Evolutionary conservation across 1,140 invertebrate species (phyloP).

Genomic region (Tetramorium simillimum): DNA sequence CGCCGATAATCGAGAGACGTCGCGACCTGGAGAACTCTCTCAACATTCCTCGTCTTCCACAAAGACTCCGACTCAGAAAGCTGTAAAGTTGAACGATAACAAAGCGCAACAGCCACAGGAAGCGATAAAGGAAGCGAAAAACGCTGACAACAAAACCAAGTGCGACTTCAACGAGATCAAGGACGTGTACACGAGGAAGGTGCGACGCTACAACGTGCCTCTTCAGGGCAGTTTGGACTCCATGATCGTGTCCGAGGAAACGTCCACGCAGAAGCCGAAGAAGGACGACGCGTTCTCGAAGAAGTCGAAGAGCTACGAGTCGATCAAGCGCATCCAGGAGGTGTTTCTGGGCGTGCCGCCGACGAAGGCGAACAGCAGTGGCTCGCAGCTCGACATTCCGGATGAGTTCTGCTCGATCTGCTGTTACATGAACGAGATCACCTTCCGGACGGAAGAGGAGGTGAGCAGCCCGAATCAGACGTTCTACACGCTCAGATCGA

Average conservation of each 20-base stretch:
- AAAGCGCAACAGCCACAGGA: slow-evolving; percentile 1
- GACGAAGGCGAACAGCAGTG: slow-evolving; percentile 78
- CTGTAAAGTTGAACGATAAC: slow-evolving; percentile 2
- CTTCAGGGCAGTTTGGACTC: slow-evolving; percentile 83
- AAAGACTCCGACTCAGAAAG: slow-evolving; percentile 13
- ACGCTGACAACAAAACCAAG: not conserved
- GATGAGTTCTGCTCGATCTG: slow-evolving; percentile 83
- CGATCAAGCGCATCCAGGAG: slow-evolving; percentile 78
- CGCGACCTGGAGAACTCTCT: not conserved
- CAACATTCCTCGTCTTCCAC: slow-evolving; percentile 28
- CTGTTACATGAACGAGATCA: slow-evolving; percentile 78
- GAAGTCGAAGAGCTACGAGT: slow-evolving; percentile 84
- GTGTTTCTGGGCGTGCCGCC: slow-evolving; percentile 55
- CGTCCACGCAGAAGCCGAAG: slow-evolving; percentile 40
- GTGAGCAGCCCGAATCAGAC: slow-evolving; percentile 67
- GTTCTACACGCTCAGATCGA: slow-evolving; percentile 79
- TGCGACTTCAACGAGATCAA: slow-evolving; percentile 43
- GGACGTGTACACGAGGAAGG: slow-evolving; percentile 52
- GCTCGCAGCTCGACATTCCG: slow-evolving; percentile 72
- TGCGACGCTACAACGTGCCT: slow-evolving; percentile 67
- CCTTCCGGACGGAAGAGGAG: slow-evolving; percentile 57
- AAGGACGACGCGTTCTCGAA: slow-evolving; percentile 72
- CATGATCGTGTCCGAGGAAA: slow-evolving; percentile 74
- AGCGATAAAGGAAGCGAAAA: slow-evolving; percentile 1
- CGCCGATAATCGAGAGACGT: slow-evolving; percentile 11